Conservation (phyloP, 2,888 invertebrate species). For the Ametastegia equiseti region DNA sequence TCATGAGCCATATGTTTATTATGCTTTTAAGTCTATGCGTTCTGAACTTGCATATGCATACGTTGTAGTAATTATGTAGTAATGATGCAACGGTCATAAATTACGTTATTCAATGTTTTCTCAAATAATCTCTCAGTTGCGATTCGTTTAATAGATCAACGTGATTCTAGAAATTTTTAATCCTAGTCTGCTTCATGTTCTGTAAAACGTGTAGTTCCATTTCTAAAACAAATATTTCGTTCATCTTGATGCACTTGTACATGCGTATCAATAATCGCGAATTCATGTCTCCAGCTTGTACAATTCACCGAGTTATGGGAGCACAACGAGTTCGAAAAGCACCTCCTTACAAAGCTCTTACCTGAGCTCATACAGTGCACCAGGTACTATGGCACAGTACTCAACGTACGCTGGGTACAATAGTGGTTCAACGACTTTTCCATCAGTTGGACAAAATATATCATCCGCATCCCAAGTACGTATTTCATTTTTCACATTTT, state of each 20-base stretch:
- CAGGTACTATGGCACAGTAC: conserved; percentile 72
- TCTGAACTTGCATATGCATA: background rate
- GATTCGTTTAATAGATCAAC: background rate
- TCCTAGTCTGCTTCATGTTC: background rate
- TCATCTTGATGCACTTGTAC: too few species aligned
- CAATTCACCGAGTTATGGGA: conserved; percentile 70
- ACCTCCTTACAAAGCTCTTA: conserved; percentile 70
- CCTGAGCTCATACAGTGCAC: conserved; percentile 70
- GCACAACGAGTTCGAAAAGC: conserved; percentile 69
- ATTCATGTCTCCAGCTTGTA: conserved; percentile 64
- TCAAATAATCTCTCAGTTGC: too few species aligned
- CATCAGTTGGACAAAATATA: conserved; percentile 72
- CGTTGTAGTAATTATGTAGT: background rate
- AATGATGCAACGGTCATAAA: background rate
- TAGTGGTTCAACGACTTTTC: conserved; percentile 70
- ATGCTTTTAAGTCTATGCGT: background rate
- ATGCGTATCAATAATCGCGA: background rate
- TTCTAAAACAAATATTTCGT: too few species aligned
- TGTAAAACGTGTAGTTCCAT: too few species aligned
- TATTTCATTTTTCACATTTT: background rate
- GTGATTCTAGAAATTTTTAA: background rate
- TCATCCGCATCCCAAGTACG: conserved; percentile 71
- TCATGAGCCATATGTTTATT: conserved; percentile 24
- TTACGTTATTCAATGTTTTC: background rate
- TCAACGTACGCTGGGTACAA: conserved; percentile 72